A percentile compares a stretch with the other conserved stretches of the same genome.
phyloP scores from a whole-genome alignment of 2,797 vertebrate genomes.

The Argyrosomus regius region DNA sequence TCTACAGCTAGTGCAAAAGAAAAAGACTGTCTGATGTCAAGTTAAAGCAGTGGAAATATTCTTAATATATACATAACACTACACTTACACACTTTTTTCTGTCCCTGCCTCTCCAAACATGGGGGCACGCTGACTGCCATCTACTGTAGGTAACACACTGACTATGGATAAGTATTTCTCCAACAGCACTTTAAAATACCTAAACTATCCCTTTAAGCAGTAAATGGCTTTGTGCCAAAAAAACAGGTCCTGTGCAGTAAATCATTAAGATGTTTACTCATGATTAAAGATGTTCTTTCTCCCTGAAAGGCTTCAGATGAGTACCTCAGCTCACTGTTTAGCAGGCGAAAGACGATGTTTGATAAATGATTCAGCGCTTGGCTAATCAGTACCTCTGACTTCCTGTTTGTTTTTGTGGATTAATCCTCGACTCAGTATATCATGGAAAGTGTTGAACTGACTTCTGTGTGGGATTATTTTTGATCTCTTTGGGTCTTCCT shows the following conservation, averaged over 20 bases:
- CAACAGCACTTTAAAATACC: too few relatives aligned
- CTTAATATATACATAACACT: too few relatives aligned
- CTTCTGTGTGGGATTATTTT: conserved; percentile 12
- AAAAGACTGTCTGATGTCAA: too few relatives aligned
- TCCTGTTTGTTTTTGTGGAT: conserved; percentile 46
- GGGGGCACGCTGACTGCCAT: too few relatives aligned
- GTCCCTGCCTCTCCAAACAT: too few relatives aligned
- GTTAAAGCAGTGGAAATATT: too few relatives aligned
- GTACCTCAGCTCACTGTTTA: conserved; percentile 39
- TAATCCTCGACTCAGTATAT: conserved; percentile 35
- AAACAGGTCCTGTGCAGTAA: conserved; percentile 56
- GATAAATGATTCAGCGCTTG: conserved; percentile 67
- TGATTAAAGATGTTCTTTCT: conserved; percentile 66
- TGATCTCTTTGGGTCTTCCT: conserved; percentile 26
- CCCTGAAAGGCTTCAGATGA: conserved; percentile 47
- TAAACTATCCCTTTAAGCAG: neutral
- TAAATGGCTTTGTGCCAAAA: conserved; percentile 46
- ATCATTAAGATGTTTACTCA: conserved; percentile 71
- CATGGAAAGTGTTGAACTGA: conserved; percentile 8
- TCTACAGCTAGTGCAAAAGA: too few relatives aligned
- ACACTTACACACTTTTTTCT: too few relatives aligned
- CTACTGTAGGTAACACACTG: too few relatives aligned
- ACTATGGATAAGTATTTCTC: too few relatives aligned
- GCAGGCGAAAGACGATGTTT: conserved; percentile 43
- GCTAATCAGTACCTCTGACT: conserved; percentile 57